These are phyloP conservation scores for Hippasteria phrygiana DNA, from an alignment of 53 echinoderm and acorn worm species.

Conservation along the genomic window DNA sequence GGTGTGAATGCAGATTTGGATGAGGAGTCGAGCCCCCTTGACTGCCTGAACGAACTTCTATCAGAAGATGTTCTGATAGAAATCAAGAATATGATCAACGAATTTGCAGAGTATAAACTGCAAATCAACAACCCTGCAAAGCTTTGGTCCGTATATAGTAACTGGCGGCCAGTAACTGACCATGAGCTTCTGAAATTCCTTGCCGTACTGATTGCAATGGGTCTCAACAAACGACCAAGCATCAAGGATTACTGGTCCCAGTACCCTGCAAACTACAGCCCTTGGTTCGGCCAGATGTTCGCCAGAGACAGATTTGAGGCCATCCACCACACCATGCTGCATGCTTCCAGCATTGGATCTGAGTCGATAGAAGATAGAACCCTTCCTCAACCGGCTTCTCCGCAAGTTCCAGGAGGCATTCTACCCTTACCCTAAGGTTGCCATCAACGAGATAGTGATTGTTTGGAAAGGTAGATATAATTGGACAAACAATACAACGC, in stretches of 20 bases:
- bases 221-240: conserved; percentile 52
- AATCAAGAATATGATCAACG: conserved; percentile 18
- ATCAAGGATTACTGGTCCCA: conserved; percentile 38
- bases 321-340: conserved; percentile 66
- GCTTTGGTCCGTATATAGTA: neutral
- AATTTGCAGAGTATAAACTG: neutral
- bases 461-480: conserved; percentile 60
- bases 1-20: conserved; percentile 42
- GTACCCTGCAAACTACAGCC: conserved; percentile 15
- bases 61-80: neutral
- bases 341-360: conserved; percentile 51
- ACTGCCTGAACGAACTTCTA: conserved; percentile 20
- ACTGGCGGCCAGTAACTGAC: conserved; percentile 32
- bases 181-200: too few species aligned
- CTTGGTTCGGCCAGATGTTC: conserved; percentile 60
- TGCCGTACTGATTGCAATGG: conserved; percentile 19
- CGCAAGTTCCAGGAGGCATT: conserved; percentile 54
- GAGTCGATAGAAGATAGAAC: conserved; percentile 62
- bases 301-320: conserved; percentile 57
- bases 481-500: conserved; percentile 60
- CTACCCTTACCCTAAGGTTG: conserved; percentile 55
- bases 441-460: conserved; percentile 65
- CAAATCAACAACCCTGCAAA: conserved; percentile 14
- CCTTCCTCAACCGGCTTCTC: conserved; percentile 54
- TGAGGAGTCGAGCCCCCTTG: neutral